Percentiles rank a stretch among this genome's conserved stretches.
phyloP scores from a whole-genome alignment of 2,113 vertebrate genomes.

The Notarius quadriscutis region DNA sequence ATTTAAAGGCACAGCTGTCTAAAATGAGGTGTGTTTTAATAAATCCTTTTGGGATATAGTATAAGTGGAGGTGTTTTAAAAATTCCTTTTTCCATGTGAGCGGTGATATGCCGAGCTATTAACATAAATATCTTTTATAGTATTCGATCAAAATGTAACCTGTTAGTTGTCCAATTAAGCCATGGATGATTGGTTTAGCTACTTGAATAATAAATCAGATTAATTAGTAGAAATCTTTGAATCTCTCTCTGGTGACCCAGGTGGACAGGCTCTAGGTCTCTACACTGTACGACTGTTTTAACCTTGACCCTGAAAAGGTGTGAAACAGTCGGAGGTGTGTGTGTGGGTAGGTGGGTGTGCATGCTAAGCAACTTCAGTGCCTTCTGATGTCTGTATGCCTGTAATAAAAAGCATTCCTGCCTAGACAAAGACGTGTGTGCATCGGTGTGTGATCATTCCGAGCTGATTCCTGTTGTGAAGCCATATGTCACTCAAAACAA shows the following conservation, averaged over 20 bases:
- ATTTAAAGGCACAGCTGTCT: neutral
- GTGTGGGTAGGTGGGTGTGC: conserved; percentile 13
- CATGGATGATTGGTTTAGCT: neutral
- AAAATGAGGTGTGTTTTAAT: neutral
- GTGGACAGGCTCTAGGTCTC: conserved; percentile 42
- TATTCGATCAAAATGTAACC: neutral
- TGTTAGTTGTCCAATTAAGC: neutral
- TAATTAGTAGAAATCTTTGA: neutral
- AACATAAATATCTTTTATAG: neutral
- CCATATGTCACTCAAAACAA: conserved; percentile 13
- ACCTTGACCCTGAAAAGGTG: conserved; percentile 27
- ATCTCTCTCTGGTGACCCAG: conserved; percentile 14
- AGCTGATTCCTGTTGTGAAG: conserved; percentile 14
- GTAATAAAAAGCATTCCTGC: conserved; percentile 44
- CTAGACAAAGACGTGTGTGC: conserved; percentile 25
- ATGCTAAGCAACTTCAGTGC: conserved; percentile 32
- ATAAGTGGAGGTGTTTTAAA: no score
- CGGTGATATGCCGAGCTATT: neutral
- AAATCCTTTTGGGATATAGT: neutral
- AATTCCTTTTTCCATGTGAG: neutral
- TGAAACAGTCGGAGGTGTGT: conserved; percentile 14
- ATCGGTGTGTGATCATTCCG: neutral
- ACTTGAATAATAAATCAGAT: neutral
- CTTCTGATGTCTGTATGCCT: conserved; percentile 36
- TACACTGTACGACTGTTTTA: conserved; percentile 30